phyloP scores from a whole-genome alignment of 1,140 invertebrate genomes.

The fruit fly (Drosophila melanogaster) region Release_6_plus_ISO1_MT NT_037436.4:6836001-6836500 shows the following conservation, averaged over 20 bases:
- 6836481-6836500: slow-evolving; percentile 68
- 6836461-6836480: slow-evolving; percentile 9
- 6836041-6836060: too few relatives aligned
- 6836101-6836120: slow-evolving; percentile 63
- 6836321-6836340: slow-evolving; percentile 64
- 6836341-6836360: slow-evolving; percentile 62
- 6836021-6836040: too few relatives aligned
- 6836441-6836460: slow-evolving; percentile 61
- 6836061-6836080: too few relatives aligned
- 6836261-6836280: slow-evolving; percentile 45
- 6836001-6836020: too few relatives aligned
- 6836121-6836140: slow-evolving; percentile 49
- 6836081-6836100: too few relatives aligned
- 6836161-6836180: slow-evolving; percentile 52
- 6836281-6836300: slow-evolving; percentile 16
- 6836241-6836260: slow-evolving; percentile 71
- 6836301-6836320: slow-evolving; percentile 75
- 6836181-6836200: slow-evolving; percentile 83
- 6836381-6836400: slow-evolving; percentile 33
- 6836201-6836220: slow-evolving; percentile 80
- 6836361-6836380: slow-evolving; percentile 52
- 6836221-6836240: slow-evolving; percentile 76
- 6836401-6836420: slow-evolving; percentile 77
- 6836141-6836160: slow-evolving; percentile 26
- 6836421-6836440: slow-evolving; percentile 81